Conservation (phyloP, 2,113 vertebrate genomes). For the Polypterus senegalus region DNA sequence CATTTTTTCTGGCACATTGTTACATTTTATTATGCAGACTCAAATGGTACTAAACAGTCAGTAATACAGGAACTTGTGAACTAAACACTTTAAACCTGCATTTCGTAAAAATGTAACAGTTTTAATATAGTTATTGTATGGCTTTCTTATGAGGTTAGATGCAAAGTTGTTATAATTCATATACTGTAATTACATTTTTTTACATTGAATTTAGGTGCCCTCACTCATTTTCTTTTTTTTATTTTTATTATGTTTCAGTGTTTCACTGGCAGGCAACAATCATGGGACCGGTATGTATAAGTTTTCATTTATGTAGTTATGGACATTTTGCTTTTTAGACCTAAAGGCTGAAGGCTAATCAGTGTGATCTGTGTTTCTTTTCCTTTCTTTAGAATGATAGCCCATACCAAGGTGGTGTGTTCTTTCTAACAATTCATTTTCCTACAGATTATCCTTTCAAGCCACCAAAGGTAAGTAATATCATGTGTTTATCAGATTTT, state of each 20-base stretch:
- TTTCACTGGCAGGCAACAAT: slow-evolving; percentile 71
- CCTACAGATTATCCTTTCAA: slow-evolving; percentile 70
- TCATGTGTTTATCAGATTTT: too few relatives aligned
- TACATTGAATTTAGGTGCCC: not conserved
- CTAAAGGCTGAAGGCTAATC: too few relatives aligned
- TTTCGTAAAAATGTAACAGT: too few relatives aligned
- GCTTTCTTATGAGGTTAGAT: too few relatives aligned
- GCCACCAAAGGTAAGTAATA: slow-evolving; percentile 55
- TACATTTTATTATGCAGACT: too few relatives aligned
- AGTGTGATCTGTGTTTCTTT: not conserved
- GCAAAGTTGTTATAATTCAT: too few relatives aligned
- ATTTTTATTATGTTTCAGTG: slow-evolving; percentile 34
- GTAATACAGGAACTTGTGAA: too few relatives aligned
- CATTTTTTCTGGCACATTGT: too few relatives aligned
- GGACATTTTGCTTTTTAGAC: not conserved
- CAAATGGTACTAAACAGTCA: too few relatives aligned
- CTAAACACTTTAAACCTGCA: too few relatives aligned
- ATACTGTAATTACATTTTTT: too few relatives aligned
- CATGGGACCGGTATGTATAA: slow-evolving; percentile 60
- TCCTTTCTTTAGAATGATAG: slow-evolving; percentile 48
- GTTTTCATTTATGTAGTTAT: not conserved
- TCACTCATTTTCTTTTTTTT: not conserved
- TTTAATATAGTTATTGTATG: too few relatives aligned
- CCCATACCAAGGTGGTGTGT: slow-evolving; percentile 64
- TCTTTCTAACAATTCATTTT: slow-evolving; percentile 68